Evolutionary conservation across 2,113 vertebrate genomes (phyloP), one percentile per base, ranked within the genome.

Genomic region (Ovis canadensis): DNA sequence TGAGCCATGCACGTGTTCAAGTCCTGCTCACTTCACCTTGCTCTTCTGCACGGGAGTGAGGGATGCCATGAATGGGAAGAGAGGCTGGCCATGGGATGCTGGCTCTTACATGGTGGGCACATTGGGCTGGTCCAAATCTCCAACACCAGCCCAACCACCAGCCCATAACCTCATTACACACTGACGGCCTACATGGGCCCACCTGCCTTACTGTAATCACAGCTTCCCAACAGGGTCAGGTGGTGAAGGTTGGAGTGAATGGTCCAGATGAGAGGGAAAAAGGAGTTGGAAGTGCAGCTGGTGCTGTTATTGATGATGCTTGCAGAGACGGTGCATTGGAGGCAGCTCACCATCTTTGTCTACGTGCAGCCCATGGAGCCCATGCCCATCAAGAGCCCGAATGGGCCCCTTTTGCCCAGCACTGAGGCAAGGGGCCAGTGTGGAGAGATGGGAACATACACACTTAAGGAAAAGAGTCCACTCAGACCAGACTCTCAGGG

Each of bases 141-240:
- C 31, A n/a, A 21, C 17, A 7, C 1, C 31, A 3, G 29, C 31
- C 17, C 10, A 19, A 23, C 80, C 10, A n/a, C 48, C 0, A 52
- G 48, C 48, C 17, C 10, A 4, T 33, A 23, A 21, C 10, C 10
- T 31, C 48, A 7, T n/a, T n/a, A 23, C 48, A n/a, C 6, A 2
- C 17, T 4, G 10, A 82, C 0, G 0, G 31, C 6, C 31, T 8
- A n/a, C 17, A 12, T 13, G 5, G 80, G 29, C 80, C 31, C 10
- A 3, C 48, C 6, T 82, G 31, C 48, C 48, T 50, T 23, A 33
- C 31, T 21, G 67, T 17, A 71, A 71, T 17, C 45, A 81, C 45
- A 50, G 29, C 45, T 52, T 50, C 45, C 78, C 29, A 81, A 3
- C 1, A 82, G 31, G 31, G 17, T 52, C 31, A 33, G 17, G 10